Conservation (phyloP, 1,140 invertebrate species). For the Acyrthosiphon pisum region DNA sequence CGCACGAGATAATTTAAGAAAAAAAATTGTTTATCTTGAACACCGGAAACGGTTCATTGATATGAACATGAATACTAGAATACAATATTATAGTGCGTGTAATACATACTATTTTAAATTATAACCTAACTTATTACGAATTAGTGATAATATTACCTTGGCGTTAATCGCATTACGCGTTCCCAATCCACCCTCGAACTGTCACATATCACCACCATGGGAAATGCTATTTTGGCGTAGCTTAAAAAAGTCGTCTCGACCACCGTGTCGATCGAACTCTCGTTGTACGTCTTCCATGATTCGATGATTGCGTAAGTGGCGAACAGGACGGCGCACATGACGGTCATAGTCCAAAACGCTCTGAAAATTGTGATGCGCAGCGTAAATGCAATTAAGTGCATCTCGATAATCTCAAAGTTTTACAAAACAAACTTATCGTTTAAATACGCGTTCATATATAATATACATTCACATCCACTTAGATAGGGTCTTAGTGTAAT, state of each 20-base stretch:
- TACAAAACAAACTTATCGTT: background rate
- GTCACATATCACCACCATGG: slow-evolving; percentile 61
- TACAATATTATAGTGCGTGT: no score
- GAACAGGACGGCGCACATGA: slow-evolving; percentile 50
- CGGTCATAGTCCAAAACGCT: slow-evolving; percentile 56
- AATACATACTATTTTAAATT: no score
- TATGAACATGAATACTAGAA: no score
- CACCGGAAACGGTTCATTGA: no score
- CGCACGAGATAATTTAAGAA: no score
- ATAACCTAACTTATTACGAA: background rate
- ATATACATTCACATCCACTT: no score
- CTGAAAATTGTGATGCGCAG: background rate
- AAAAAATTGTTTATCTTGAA: no score
- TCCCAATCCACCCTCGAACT: slow-evolving; percentile 61
- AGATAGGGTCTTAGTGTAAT: background rate
- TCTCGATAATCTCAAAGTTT: background rate
- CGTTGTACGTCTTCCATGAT: slow-evolving; percentile 57
- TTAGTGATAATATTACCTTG: slow-evolving; percentile 16
- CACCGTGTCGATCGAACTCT: slow-evolving; percentile 60
- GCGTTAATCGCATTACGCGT: slow-evolving; percentile 48
- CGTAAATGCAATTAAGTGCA: background rate
- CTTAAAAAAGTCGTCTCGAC: slow-evolving; percentile 60
- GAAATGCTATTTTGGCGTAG: slow-evolving; percentile 61
- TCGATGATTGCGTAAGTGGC: slow-evolving; percentile 45
- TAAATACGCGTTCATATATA: background rate